Base-by-base conservation (phyloP, 2,888 invertebrate species). In the Andricus curvator region DNA sequence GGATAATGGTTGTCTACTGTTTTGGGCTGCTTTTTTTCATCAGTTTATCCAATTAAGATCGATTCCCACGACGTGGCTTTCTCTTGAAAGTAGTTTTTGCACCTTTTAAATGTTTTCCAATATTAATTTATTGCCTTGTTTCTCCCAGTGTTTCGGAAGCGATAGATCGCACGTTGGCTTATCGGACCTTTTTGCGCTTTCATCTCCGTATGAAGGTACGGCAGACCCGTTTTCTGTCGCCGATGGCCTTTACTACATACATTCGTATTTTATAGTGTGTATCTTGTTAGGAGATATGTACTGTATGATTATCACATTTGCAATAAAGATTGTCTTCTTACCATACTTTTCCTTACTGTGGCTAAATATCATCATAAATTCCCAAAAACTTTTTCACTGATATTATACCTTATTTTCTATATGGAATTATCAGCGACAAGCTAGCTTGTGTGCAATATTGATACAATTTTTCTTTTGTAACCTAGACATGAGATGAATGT, bases 81-180 rank as follows among this genome's bases (percentile, higher is more conserved):
- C 74, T 74, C 74, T 25, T 74, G 70, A 48, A 29, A 70, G 70
- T 70, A 22, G 56, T 74, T 60, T 74, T 74, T 74, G 56, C 56
- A 74, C 56, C 74, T 60, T 74, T 74, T 56, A n/a, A 37, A 51
- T 56, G 37, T 56, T 74, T 60, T 56, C 74, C 74, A 74, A 74
- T 74, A 74, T 74, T 74, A 56, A 74, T 74, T 74, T 74, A 74
- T 74, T 74, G 56, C 74, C 33, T 25, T 44, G 70, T 70, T 70
- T 70, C 70, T 33, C 48, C 25, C 48, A 51, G 29, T 74, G 70
- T 51, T 74, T 74, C 70, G 70, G 74, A 74, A 74, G 74, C 56
- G 74, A 74, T 33, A 13, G 51, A 70, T 74, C 56, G 74, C 29
- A 74, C 56, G 33, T 74, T 74, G 25, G 20, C 74, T 74, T 74